Evolutionary conservation across 2,888 invertebrate genomes (phyloP).

Genomic region (Diadromus collaris): DNA sequence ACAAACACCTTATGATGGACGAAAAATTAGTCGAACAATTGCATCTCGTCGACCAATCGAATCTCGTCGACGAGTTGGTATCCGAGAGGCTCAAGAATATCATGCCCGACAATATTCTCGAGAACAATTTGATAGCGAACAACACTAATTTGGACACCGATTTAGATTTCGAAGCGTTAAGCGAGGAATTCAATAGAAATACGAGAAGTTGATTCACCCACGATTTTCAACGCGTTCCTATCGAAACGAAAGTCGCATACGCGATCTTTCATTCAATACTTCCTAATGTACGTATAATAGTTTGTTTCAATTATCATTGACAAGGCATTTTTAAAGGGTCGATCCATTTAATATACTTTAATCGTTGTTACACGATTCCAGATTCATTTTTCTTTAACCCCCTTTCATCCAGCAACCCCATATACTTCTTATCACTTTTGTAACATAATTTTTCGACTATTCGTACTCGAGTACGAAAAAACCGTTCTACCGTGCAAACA

Average conservation of each 20-base stretch:
- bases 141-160: constrained; percentile 74
- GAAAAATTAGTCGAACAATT: constrained; percentile 77
- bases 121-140: constrained; percentile 73
- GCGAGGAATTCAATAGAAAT: constrained; percentile 77
- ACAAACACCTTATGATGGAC: constrained; percentile 76
- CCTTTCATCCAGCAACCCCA: not conserved
- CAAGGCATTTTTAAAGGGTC: not conserved
- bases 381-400: constrained; percentile 8
- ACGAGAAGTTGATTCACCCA: constrained; percentile 75
- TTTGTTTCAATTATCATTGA: constrained; percentile 28
- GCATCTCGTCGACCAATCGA: constrained; percentile 75
- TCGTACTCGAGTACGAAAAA: constrained; percentile 3
- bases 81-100: constrained; percentile 77
- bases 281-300: not conserved
- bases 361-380: constrained; percentile 2
- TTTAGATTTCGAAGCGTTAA: constrained; percentile 77
- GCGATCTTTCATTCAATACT: constrained; percentile 13
- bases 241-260: not conserved
- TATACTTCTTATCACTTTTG: constrained; percentile 42
- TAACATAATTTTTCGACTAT: constrained; percentile 24
- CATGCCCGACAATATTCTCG: constrained; percentile 76
- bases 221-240: not conserved
- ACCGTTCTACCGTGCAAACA: not conserved
- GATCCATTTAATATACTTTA: constrained; percentile 4
- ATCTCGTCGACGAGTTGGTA: constrained; percentile 76